Conservation (phyloP, 2,888 invertebrate species). For the Megamerina dolium region DNA sequence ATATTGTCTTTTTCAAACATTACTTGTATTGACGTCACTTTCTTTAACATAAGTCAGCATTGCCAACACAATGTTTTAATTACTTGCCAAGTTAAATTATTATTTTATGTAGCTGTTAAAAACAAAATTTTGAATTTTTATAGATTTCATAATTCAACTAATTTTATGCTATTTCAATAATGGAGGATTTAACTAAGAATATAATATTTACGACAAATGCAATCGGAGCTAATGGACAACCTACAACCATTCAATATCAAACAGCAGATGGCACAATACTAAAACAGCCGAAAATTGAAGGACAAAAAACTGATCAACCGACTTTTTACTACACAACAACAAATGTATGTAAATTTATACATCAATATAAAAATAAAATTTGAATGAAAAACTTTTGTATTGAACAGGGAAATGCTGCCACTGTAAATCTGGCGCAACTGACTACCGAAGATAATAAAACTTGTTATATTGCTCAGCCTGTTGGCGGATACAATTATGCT, state of each 20-base stretch:
- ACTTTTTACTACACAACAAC: slow-evolving; percentile 61
- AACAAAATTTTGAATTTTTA: too few species aligned
- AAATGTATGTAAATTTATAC: slow-evolving; percentile 31
- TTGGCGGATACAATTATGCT: slow-evolving; percentile 70
- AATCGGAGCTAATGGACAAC: slow-evolving; percentile 55
- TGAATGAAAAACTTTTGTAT: neutral
- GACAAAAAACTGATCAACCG: slow-evolving; percentile 55
- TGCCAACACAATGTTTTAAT: too few species aligned
- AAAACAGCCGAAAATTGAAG: slow-evolving; percentile 59
- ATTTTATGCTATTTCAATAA: too few species aligned
- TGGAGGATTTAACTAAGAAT: slow-evolving; percentile 48
- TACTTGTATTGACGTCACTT: too few species aligned
- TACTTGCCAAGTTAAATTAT: too few species aligned
- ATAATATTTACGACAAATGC: slow-evolving; percentile 59
- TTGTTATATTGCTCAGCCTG: slow-evolving; percentile 69
- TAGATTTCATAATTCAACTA: too few species aligned
- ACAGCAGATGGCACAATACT: slow-evolving; percentile 60
- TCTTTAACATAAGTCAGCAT: too few species aligned
- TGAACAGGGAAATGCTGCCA: slow-evolving; percentile 52
- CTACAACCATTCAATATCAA: slow-evolving; percentile 63
- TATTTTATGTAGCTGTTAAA: too few species aligned
- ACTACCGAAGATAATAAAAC: slow-evolving; percentile 60
- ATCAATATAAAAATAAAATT: too few species aligned
- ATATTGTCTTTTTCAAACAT: too few species aligned
- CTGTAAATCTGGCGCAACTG: slow-evolving; percentile 66